Evolutionary conservation across 2,113 vertebrate genomes (phyloP).

Genomic region (Charadrius vociferus): DNA sequence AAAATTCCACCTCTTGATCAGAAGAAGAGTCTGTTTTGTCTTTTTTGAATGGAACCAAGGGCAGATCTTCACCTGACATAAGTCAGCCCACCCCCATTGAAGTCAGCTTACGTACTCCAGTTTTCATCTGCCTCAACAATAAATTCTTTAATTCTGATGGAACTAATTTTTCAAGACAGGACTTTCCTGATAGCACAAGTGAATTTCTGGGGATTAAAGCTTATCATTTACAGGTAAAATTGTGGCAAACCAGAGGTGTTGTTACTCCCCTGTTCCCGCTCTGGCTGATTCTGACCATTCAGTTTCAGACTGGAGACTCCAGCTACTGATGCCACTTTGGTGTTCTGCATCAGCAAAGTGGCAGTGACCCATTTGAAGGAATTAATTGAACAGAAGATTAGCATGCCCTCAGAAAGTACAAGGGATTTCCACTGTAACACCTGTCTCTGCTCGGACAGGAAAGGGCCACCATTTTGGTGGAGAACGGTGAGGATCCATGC

Average conservation of each 20-base stretch:
- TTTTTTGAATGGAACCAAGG: background rate
- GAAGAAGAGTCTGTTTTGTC: background rate
- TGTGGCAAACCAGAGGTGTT: background rate
- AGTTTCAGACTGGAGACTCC: background rate
- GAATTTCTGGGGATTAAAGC: background rate
- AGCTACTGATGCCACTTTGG: background rate
- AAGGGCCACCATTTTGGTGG: background rate
- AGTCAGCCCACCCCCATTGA: background rate
- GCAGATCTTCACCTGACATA: background rate
- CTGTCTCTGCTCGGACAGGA: background rate
- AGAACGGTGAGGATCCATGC: background rate
- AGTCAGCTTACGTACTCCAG: background rate
- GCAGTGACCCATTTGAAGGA: background rate
- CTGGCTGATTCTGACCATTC: background rate
- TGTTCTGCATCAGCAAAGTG: background rate
- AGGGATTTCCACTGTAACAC: background rate
- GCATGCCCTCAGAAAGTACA: background rate
- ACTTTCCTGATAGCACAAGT: background rate
- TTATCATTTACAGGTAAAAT: background rate
- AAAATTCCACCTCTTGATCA: constrained; percentile 14
- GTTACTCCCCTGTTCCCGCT: background rate
- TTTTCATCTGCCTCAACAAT: background rate
- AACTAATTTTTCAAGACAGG: background rate
- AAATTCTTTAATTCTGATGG: background rate
- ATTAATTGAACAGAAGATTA: background rate